Percentiles rank a stretch among this genome's conserved stretches.
Conservation (phyloP, 2,797 vertebrate genomes). For the Lagorchestes hirsutus region DNA sequence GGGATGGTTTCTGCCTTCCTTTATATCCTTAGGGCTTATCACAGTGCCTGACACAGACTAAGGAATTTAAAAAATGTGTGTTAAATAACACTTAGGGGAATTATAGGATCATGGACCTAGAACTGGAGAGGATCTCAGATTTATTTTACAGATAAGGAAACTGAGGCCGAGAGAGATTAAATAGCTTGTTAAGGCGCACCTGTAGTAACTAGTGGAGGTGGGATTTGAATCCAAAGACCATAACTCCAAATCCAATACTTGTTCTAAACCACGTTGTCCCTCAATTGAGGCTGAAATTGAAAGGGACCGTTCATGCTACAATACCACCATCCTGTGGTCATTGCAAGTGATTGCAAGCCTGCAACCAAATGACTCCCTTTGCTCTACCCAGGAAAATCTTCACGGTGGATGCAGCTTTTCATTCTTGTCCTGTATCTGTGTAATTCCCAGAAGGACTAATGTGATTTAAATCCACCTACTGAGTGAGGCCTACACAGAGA, state of each 20-base stretch:
- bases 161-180: neutral
- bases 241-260: neutral
- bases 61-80: neutral
- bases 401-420: neutral
- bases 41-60: neutral
- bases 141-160: neutral
- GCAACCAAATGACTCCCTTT: fast-evolving
- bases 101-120: neutral
- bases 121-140: neutral
- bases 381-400: neutral
- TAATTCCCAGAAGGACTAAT: neutral
- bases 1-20: neutral
- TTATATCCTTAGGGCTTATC: neutral
- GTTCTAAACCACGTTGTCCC: neutral
- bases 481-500: neutral
- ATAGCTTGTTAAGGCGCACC: neutral
- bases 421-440: neutral
- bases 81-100: neutral
- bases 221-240: neutral
- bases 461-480: neutral
- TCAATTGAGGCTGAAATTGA: neutral
- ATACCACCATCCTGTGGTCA: conserved; percentile 41
- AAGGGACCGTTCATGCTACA: conserved; percentile 23
- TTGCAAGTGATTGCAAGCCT: neutral
- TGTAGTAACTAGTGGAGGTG: neutral